Percentiles rank a stretch among this genome's conserved stretches.
Conservation (phyloP, 2,888 invertebrate species). For the Watsonalla cultraria region DNA sequence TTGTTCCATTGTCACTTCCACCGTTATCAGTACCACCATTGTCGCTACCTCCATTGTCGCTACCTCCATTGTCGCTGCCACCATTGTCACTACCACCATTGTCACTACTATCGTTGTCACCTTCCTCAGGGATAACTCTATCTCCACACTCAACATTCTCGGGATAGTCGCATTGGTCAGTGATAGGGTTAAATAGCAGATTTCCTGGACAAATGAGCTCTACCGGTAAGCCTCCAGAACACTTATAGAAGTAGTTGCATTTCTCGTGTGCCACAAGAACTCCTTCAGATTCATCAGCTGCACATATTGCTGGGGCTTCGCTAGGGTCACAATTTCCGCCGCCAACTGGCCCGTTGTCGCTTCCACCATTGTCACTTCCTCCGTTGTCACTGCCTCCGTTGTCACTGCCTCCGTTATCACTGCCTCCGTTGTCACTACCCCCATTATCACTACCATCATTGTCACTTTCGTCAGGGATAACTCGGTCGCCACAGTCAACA, state of each 20-base stretch:
- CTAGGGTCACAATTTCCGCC: constrained; percentile 19
- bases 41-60: constrained; percentile 1
- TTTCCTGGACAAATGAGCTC: constrained; percentile 11
- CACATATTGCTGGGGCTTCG: constrained; percentile 31
- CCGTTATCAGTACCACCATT: constrained; percentile 4
- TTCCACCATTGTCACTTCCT: constrained; percentile 3
- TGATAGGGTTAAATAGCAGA: constrained; percentile 24
- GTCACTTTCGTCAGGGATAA: constrained; percentile 9
- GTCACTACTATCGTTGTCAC: not conserved
- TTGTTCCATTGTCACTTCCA: constrained; percentile 3
- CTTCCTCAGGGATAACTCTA: constrained; percentile 8
- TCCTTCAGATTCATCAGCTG: constrained; percentile 16
- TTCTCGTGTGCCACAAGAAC: constrained; percentile 29
- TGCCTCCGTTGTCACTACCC: constrained; percentile 4
- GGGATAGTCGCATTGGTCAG: constrained; percentile 27
- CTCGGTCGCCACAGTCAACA: constrained; percentile 34
- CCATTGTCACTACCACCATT: not conserved
- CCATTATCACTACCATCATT: constrained; percentile 2
- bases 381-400: constrained; percentile 7
- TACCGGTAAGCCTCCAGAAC: constrained; percentile 23
- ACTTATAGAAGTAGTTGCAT: constrained; percentile 33
- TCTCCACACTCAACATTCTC: constrained; percentile 29
- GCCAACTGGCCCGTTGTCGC: constrained; percentile 3
- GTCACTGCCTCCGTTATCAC: constrained; percentile 5
- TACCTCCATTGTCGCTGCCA: constrained; percentile 3